Conservation (phyloP, 1,140 invertebrate genomes). For the Eumaeus atala region DNA sequence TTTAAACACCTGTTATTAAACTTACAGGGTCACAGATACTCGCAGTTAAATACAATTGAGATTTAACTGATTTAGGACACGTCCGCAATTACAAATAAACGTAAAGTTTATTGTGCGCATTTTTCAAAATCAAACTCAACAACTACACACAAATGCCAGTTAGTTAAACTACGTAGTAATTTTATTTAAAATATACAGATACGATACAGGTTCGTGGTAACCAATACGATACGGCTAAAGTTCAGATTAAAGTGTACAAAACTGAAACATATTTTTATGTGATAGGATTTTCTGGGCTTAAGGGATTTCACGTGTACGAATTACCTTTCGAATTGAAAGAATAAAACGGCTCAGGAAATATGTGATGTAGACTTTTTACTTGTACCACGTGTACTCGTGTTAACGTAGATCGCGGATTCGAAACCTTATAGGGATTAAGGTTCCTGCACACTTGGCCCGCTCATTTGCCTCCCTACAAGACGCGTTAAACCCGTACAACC, state of each 20-base stretch:
- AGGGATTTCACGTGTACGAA: slow-evolving; percentile 49
- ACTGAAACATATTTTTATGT: slow-evolving; percentile 48
- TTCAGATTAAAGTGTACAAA: slow-evolving; percentile 36
- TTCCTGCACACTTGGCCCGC: slow-evolving; percentile 39
- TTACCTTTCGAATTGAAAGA: slow-evolving; percentile 28
- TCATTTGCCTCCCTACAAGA: slow-evolving; percentile 53
- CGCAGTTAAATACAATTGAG: slow-evolving; percentile 63
- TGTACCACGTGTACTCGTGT: slow-evolving; percentile 11
- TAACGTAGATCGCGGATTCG: slow-evolving; percentile 24
- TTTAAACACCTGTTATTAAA: slow-evolving; percentile 72
- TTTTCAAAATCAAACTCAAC: no score
- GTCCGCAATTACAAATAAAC: slow-evolving; percentile 45
- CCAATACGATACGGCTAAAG: slow-evolving; percentile 34
- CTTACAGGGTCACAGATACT: slow-evolving; percentile 62
- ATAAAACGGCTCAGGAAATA: slow-evolving; percentile 22
- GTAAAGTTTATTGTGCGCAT: not conserved
- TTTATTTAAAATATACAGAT: no score
- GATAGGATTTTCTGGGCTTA: slow-evolving; percentile 59
- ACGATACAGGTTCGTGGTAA: no score
- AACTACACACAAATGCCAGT: no score
- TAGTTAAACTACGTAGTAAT: no score
- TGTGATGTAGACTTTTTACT: slow-evolving; percentile 17
- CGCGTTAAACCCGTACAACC: slow-evolving; percentile 41
- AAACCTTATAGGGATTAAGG: slow-evolving; percentile 51
- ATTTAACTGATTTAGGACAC: slow-evolving; percentile 57